Percentiles rank a stretch among this genome's conserved stretches.
These are phyloP conservation scores for Hipparchia semele DNA, from an alignment of 2,888 invertebrate genomes.

Conservation along the genomic window DNA sequence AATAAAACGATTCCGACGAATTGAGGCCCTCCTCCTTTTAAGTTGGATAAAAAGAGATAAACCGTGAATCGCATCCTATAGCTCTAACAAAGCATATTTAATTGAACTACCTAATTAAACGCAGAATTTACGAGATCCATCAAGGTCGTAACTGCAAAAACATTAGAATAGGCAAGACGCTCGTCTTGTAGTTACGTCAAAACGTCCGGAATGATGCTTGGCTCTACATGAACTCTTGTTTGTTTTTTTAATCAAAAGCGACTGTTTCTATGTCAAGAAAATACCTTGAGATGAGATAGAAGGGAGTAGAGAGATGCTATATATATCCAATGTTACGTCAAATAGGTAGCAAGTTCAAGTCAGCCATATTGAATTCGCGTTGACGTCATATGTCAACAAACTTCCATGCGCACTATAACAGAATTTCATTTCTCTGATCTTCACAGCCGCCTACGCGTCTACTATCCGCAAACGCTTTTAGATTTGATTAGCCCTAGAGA, in stretches of 20 bases:
- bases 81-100: no score
- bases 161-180: background rate
- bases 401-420: background rate
- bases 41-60: no score
- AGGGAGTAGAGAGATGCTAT: no score
- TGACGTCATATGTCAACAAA: conserved; percentile 11
- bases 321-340: background rate
- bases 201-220: background rate
- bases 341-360: conserved; percentile 1
- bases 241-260: no score
- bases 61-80: no score
- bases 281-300: no score
- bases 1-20: no score
- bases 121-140: background rate
- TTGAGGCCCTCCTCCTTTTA: no score
- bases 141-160: background rate
- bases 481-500: conserved; percentile 1
- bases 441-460: conserved; percentile 17
- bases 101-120: no score
- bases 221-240: no score
- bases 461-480: conserved; percentile 11
- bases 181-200: background rate
- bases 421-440: conserved; percentile 19
- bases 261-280: background rate
- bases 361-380: conserved; percentile 16